Percentiles rank a stretch among this genome's conserved stretches.
Conservation (phyloP, 37 sponge, comb jelly and placozoan genomes). For the Axinella damicornis region DNA sequence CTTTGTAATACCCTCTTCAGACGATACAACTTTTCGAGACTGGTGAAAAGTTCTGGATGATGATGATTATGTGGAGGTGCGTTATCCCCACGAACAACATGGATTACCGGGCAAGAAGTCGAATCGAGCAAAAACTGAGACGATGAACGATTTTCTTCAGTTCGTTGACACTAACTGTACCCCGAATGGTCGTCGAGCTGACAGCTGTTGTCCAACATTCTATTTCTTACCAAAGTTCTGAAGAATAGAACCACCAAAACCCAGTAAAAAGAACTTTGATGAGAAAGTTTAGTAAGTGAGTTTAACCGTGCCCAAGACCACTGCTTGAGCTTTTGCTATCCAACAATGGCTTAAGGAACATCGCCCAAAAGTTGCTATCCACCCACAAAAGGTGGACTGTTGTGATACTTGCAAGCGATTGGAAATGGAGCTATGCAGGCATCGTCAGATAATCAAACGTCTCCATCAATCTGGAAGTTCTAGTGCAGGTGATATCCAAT, state of each 20-base stretch:
- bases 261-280: conserved; percentile 14
- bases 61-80: conserved; percentile 1
- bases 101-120: conserved; percentile 22
- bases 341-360: conserved; percentile 45
- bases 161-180: conserved; percentile 33
- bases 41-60: conserved; percentile 6
- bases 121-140: conserved; percentile 10
- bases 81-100: not conserved
- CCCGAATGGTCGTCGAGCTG: conserved; percentile 40
- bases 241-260: conserved; percentile 10
- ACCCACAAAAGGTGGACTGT: conserved; percentile 45
- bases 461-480: conserved; percentile 29
- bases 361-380: conserved; percentile 40
- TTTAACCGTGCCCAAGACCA: conserved; percentile 47
- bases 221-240: conserved; percentile 29
- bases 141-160: not conserved
- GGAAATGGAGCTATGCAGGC: conserved; percentile 5
- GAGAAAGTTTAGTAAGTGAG: conserved; percentile 19
- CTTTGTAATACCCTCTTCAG: not conserved
- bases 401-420: conserved; percentile 54
- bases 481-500: not conserved
- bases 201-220: conserved; percentile 12
- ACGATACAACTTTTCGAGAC: not conserved
- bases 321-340: conserved; percentile 6
- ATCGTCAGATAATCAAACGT: conserved; percentile 8